phyloP scores from a whole-genome alignment of 2,888 invertebrate species.

The Oligia latruncula region DNA sequence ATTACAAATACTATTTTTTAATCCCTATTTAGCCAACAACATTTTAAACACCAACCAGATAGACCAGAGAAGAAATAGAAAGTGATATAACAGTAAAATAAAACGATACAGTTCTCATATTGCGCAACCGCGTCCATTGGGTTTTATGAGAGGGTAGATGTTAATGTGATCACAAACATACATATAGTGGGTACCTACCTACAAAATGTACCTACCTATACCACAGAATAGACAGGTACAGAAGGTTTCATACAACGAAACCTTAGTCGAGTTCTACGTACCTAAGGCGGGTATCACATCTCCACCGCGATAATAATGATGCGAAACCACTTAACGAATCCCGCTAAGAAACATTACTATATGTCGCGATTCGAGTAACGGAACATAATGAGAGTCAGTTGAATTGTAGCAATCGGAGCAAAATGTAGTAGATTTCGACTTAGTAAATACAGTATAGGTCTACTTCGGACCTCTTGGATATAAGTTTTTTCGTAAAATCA shows the following conservation, averaged over 20 bases:
- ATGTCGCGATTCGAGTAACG: too few relatives aligned
- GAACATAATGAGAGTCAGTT: too few relatives aligned
- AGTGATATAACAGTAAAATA: slow-evolving; percentile 83
- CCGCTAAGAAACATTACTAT: too few relatives aligned
- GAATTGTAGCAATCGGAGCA: too few relatives aligned
- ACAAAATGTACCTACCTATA: slow-evolving; percentile 25
- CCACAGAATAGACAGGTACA: neutral
- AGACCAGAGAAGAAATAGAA: slow-evolving; percentile 73
- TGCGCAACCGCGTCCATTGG: slow-evolving; percentile 78
- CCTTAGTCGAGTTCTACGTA: neutral
- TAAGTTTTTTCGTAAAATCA: too few relatives aligned
- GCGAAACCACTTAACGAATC: too few relatives aligned
- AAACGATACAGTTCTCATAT: slow-evolving; percentile 82
- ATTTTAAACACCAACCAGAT: slow-evolving; percentile 60
- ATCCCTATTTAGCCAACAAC: slow-evolving; percentile 10
- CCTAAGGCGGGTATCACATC: neutral
- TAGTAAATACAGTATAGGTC: too few relatives aligned
- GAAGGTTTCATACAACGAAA: slow-evolving; percentile 11
- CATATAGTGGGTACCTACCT: slow-evolving; percentile 14
- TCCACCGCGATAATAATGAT: neutral
- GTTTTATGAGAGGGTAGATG: slow-evolving; percentile 82
- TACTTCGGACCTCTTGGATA: too few relatives aligned
- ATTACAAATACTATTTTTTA: neutral
- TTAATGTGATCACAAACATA: slow-evolving; percentile 77
- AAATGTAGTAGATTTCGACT: too few relatives aligned